Evolutionary conservation across 2,797 vertebrate species (phyloP), one percentile per base, ranked within the genome.

Genomic region (Sebastes ruberrimus): DNA sequence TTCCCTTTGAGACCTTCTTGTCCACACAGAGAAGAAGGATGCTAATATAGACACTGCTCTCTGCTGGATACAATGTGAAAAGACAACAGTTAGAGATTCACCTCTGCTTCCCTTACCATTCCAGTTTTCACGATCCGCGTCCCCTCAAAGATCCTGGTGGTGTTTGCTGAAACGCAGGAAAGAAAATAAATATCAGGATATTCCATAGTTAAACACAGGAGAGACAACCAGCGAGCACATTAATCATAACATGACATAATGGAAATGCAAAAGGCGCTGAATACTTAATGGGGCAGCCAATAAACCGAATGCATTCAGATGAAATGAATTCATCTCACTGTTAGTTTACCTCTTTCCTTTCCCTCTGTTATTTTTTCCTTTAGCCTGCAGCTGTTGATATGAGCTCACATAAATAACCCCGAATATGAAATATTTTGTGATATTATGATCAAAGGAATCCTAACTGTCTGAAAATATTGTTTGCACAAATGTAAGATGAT

Each of bases 61-160:
- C 92, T 95, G 80, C 82, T 94, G 94, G 90, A 84, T 18, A 59
- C 46, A 78, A 23, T 52, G 1, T 25, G 65, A 68, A 68, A 84
- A 27, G 27, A 84, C 70, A 70, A 42, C 23, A 16, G 8, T 3
- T 3, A 13, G 38, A 10, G 13, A 56, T 33, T 30, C 7, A 30
- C 13, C 4, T 42, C 49, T 49, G 46, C 18, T 28, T 61, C 22
- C 93, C 97, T 97, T 95, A 99, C 98, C 98, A 98, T 98, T 95
- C 97, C 97, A 65, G 98, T 99, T 90, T 99, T 99, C 81, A 99
- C 98, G 63, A 99, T 99, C 87, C 98, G 95, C 27, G 98, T 99
- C 60, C 98, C 98, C 93, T 99, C 97, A 84, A 99, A 99, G 94
- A 99, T 98, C 88, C 98, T 95, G 81, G 98, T 99, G 42, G 98